phyloP scores from a whole-genome alignment of 1,140 invertebrate species.

The Conus ventricosus region DNA sequence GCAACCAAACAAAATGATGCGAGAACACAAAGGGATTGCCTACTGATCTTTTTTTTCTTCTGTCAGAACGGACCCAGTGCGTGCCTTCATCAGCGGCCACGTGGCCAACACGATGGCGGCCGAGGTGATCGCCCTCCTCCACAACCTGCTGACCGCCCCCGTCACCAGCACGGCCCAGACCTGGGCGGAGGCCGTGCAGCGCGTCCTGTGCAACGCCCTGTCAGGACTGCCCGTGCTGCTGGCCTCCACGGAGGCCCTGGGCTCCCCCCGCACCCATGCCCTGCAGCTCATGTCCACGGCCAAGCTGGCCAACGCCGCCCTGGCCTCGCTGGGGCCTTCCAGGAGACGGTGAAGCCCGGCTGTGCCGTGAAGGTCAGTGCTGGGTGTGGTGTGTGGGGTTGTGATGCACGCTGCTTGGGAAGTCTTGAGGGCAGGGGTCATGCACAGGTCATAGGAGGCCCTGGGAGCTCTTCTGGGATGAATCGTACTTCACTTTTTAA shows the following conservation, averaged over 20 bases:
- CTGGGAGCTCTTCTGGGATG: no score
- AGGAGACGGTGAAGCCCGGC: slow-evolving; percentile 72
- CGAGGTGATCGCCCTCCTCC: slow-evolving; percentile 73
- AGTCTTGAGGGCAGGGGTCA: no score
- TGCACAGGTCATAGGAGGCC: no score
- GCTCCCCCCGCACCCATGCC: slow-evolving; percentile 61
- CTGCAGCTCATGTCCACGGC: slow-evolving; percentile 70
- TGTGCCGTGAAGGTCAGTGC: slow-evolving; percentile 68
- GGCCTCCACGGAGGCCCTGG: slow-evolving; percentile 63
- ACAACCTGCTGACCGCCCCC: slow-evolving; percentile 67
- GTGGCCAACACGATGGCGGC: slow-evolving; percentile 75
- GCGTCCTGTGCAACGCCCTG: slow-evolving; percentile 70
- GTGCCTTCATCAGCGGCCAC: slow-evolving; percentile 75
- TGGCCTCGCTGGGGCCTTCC: slow-evolving; percentile 74
- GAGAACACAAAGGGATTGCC: no score
- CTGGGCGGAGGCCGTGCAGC: slow-evolving; percentile 72
- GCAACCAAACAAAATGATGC: no score
- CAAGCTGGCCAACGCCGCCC: slow-evolving; percentile 72
- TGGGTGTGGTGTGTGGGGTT: no score
- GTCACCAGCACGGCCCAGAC: slow-evolving; percentile 64
- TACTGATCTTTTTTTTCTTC: no score
- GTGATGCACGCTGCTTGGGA: no score
- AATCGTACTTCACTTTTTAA: no score
- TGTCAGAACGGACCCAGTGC: slow-evolving; percentile 70
- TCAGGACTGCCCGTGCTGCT: slow-evolving; percentile 67